Evolutionary conservation across 2,113 vertebrate genomes (phyloP), one percentile per base, ranked within the genome.

Genomic region (Porphyrio hochstetteri): DNA sequence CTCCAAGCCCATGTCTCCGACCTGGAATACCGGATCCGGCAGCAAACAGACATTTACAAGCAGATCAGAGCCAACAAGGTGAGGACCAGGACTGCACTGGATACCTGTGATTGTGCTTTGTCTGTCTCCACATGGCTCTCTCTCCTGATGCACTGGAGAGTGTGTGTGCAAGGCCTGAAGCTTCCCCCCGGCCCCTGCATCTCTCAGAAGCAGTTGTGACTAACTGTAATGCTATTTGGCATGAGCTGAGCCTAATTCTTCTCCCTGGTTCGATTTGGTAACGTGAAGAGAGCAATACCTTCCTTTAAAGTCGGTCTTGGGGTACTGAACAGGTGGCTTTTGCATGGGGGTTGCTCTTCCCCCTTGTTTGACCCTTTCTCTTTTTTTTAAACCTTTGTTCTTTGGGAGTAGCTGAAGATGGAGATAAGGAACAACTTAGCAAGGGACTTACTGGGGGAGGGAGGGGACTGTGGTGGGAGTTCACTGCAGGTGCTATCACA

Each of bases 1-100:
- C 99, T 99, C 64, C 99, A 99, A 95, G 99, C 99, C 65, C 99
- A 99, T 87, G 99, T 99, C 95, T 99, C 99, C 1, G 99, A 99
- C 98, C 97, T 99, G 98, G 99, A 99, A 95, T 99, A 99, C 96
- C 99, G 99, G 78, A 99, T 99, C 97, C 98, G 99, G 35, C 99
- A 99, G 97, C 99, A 99, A 86, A 99, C 99, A 0, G 99, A 99
- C 98, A 99, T 99, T 95, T 99, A 99, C 98, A 98, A 98, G 84
- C 99, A 99, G 98, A 99, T 99, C 57, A 98, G 99, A 46, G 97
- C 98, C 96, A 99, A 98, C 95, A 99, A 99, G 99, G 99, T 99
- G 91, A 94, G 98, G 36, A 14, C 52, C 50, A 36, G 55, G 27
- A 23, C 44, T 46, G 35, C 4, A 15, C 2, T 1, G 75, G 42